Conservation (phyloP, 2,113 vertebrate species). For the Campylorhamphus procurvoides region DNA sequence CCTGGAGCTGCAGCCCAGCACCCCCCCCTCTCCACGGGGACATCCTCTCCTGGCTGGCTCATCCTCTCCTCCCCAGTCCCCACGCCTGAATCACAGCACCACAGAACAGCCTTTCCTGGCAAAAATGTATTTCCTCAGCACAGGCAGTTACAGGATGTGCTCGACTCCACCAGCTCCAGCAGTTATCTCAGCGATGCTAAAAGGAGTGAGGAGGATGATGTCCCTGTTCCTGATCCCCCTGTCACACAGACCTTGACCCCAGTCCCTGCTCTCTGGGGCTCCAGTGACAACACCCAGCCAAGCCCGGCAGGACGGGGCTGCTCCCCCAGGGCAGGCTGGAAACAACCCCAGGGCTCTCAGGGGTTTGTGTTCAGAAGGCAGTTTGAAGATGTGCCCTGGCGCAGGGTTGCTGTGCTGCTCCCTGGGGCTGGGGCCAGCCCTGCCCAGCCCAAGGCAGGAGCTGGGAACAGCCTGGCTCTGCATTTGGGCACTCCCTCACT, state of each 20-base stretch:
- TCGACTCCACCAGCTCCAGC: neutral
- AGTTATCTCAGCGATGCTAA: neutral
- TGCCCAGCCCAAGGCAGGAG: neutral
- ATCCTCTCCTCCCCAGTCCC: neutral
- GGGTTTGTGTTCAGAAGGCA: neutral
- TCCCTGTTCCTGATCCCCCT: neutral
- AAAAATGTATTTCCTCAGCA: neutral
- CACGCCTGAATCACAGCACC: constrained; percentile 27
- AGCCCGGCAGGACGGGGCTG: neutral
- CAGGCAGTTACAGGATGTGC: neutral
- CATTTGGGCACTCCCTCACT: neutral
- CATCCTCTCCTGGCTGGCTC: neutral
- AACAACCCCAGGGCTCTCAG: neutral
- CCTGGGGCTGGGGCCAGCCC: neutral
- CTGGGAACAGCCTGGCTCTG: neutral
- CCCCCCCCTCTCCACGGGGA: neutral
- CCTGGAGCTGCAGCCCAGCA: neutral
- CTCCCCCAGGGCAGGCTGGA: neutral
- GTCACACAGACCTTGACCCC: neutral
- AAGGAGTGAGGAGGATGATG: neutral
- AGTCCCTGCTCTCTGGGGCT: neutral
- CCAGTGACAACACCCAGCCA: neutral
- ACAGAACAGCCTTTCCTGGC: constrained; percentile 10
- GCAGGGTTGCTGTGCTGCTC: neutral
- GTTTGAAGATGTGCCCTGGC: neutral